Conservation (phyloP, 2,797 vertebrate genomes). For the Jordanella pulchra region DNA sequence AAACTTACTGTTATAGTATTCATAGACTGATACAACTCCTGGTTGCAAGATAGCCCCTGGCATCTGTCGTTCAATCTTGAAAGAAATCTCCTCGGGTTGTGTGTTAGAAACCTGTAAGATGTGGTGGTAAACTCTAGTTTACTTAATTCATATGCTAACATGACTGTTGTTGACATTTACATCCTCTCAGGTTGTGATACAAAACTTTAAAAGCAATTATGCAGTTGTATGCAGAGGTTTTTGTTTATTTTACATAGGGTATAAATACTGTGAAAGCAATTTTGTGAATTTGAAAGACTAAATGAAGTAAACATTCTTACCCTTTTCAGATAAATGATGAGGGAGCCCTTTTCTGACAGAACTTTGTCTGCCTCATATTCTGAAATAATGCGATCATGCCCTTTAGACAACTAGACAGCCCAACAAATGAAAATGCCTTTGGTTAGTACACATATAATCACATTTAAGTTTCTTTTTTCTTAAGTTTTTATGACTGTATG, state of each 20-base stretch:
- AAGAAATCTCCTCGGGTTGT: constrained; percentile 52
- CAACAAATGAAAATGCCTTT: background rate
- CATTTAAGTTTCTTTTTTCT: background rate
- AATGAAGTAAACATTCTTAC: constrained; percentile 53
- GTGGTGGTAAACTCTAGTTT: background rate
- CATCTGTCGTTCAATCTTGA: constrained; percentile 48
- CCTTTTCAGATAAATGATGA: constrained; percentile 86
- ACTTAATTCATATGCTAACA: background rate
- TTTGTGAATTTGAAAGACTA: background rate
- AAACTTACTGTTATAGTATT: constrained; percentile 76
- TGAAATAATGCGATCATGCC: constrained; percentile 76
- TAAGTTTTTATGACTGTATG: background rate
- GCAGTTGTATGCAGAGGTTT: background rate
- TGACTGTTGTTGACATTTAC: background rate
- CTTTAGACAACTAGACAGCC: constrained; percentile 69
- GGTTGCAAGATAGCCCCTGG: constrained; percentile 77
- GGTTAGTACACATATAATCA: background rate
- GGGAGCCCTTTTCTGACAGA: constrained; percentile 77
- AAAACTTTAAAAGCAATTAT: background rate
- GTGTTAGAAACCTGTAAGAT: constrained; percentile 54
- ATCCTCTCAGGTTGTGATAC: background rate
- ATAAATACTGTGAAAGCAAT: background rate
- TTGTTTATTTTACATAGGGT: too few species aligned
- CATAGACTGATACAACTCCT: constrained; percentile 79
- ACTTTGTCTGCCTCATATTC: constrained; percentile 70